Base-by-base conservation (phyloP, 2,113 vertebrate species). In the Sinocyclocheilus anshuiensis region DNA sequence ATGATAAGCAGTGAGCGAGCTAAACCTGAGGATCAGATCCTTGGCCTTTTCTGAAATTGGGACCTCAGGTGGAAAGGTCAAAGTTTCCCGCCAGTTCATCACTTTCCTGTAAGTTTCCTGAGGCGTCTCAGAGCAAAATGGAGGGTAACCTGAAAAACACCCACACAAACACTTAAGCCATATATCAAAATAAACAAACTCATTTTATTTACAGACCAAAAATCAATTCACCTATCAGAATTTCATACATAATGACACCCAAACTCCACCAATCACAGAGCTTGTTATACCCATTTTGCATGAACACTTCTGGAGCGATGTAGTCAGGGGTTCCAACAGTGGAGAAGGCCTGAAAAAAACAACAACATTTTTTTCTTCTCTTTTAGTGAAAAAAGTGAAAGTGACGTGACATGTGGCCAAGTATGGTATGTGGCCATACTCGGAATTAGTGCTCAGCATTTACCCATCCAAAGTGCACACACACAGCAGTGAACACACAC, bases 21-120 rank as follows among this genome's bases (percentile, higher is more conserved):
- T 87, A 61, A 95, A 95, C 98, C 97, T 97, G 94, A 99, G 95
- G 91, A 99, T 99, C 75, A 99, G 96, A 90, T 98, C 97, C 93
- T 99, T 99, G 84, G 98, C 98, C 94, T 97, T 99, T 91, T 99
- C 98, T 29, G 98, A 99, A 90, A 99, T 96, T 12, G 98, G 98
- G 88, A 99, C 98, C 91, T 99, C 98, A 20, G 98, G 98, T 72
- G 98, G 98, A 87, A 99, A 99, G 4, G 92, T 97, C 33, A 99
- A 90, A 0, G 98, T 99, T 93, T 99, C 98, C 90, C 97, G 94
- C 98, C 98, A 99, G 90, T 99, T 99, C 98, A 99, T 99, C 87
- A 99, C 98, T 87, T 99, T 99, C 91, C 98, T 97, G 22, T 99
- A 99, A 0, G 98, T 99, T 91, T 99, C 98, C 89, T 99, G 98